These are phyloP conservation scores for Astur gentilis DNA, from an alignment of 2,113 vertebrate species.

Conservation along the genomic window DNA sequence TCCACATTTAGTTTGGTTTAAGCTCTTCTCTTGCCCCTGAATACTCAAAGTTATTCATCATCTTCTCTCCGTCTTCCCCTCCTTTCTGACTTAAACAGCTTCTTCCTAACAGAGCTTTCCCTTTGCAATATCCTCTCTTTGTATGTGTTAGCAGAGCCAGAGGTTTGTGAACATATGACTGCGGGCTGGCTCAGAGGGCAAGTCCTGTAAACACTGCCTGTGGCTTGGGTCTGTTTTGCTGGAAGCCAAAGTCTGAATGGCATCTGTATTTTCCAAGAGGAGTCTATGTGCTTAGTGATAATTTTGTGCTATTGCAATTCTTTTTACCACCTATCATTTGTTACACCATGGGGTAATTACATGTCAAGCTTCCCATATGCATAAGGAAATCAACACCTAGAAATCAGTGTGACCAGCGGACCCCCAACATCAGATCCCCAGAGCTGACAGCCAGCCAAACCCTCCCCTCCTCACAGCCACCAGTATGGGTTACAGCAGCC, in stretches of 20 bases:
- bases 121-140: background rate
- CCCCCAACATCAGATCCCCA: background rate
- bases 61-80: background rate
- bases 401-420: background rate
- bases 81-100: background rate
- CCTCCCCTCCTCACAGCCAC: background rate
- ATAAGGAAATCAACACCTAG: background rate
- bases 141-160: background rate
- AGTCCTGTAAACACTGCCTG: background rate
- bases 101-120: background rate
- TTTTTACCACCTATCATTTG: background rate
- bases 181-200: background rate
- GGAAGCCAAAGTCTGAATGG: background rate
- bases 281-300: fast-evolving
- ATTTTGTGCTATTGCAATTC: background rate
- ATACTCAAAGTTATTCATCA: background rate
- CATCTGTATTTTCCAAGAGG: background rate
- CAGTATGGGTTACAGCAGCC: background rate
- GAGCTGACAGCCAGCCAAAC: background rate
- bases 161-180: background rate
- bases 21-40: background rate
- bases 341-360: background rate
- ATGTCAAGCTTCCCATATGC: background rate
- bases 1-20: background rate
- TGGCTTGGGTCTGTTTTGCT: background rate